phyloP scores from a whole-genome alignment of 2,797 vertebrate species.

The Pseudochaenichthys georgianus region DNA sequence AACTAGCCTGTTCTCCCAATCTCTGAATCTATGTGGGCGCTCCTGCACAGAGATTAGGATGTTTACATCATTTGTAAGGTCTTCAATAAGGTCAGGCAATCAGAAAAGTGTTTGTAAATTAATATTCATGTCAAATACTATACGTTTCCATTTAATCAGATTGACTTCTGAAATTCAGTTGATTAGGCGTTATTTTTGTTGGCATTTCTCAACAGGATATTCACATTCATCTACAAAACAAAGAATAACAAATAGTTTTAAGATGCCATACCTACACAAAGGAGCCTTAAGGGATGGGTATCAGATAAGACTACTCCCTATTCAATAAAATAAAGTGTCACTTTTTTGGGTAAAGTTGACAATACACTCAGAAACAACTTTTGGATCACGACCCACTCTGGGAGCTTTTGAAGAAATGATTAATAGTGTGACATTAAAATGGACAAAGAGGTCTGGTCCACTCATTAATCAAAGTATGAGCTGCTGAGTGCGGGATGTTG shows the following conservation, averaged over 20 bases:
- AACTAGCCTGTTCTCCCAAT: slow-evolving; percentile 27
- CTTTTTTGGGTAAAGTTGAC: neutral
- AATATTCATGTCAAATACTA: neutral
- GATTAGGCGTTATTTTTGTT: neutral
- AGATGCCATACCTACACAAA: neutral
- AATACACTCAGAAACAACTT: neutral
- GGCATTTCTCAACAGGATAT: neutral
- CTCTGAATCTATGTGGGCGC: neutral
- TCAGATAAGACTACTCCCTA: neutral
- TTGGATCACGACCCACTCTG: neutral
- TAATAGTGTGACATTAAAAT: neutral
- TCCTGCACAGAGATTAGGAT: slow-evolving; percentile 6
- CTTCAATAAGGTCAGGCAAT: neutral
- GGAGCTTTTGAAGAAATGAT: neutral
- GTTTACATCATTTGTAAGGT: neutral
- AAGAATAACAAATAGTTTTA: too few species aligned
- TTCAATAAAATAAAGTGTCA: too few species aligned
- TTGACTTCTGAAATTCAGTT: neutral
- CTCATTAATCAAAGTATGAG: neutral
- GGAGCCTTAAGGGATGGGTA: neutral
- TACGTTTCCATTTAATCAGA: neutral
- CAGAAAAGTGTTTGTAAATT: neutral
- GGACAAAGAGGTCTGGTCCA: neutral
- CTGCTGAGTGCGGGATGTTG: neutral
- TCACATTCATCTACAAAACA: too few species aligned